Conservation (phyloP, 2,113 vertebrate genomes). For the Mormyrus iriodes region DNA sequence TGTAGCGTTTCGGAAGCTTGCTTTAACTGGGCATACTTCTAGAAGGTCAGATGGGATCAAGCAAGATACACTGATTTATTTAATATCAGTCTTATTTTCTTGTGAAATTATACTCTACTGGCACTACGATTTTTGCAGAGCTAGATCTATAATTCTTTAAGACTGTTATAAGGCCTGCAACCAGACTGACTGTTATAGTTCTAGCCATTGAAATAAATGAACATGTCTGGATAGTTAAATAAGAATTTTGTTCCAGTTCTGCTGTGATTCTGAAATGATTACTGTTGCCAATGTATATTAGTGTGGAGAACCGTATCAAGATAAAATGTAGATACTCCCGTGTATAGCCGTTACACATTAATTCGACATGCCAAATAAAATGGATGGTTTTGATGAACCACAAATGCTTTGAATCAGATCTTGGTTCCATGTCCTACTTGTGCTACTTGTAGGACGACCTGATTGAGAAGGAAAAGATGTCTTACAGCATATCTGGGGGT, state of each 20-base stretch:
- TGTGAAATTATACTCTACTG: background rate
- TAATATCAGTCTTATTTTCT: too few relatives aligned
- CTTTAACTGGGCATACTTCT: background rate
- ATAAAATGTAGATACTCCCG: background rate
- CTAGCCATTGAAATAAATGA: background rate
- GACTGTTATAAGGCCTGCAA: background rate
- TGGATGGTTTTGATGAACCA: background rate
- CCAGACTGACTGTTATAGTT: background rate
- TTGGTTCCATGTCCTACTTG: background rate
- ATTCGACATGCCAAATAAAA: background rate
- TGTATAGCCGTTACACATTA: background rate
- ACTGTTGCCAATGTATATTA: background rate
- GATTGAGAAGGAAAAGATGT: slow-evolving; percentile 74
- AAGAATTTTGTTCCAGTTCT: slow-evolving; percentile 6
- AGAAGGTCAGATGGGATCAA: background rate
- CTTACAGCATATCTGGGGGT: slow-evolving; percentile 76
- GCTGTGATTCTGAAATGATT: background rate
- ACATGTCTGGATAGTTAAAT: background rate
- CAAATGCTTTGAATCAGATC: background rate
- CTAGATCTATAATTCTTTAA: background rate
- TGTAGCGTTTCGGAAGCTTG: background rate
- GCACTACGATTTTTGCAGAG: background rate
- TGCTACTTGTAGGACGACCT: slow-evolving; percentile 73
- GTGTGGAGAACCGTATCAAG: background rate
- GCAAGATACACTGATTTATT: background rate